These are phyloP conservation scores for Cordilura impudica DNA, from an alignment of 2,888 invertebrate genomes.

Conservation along the genomic window DNA sequence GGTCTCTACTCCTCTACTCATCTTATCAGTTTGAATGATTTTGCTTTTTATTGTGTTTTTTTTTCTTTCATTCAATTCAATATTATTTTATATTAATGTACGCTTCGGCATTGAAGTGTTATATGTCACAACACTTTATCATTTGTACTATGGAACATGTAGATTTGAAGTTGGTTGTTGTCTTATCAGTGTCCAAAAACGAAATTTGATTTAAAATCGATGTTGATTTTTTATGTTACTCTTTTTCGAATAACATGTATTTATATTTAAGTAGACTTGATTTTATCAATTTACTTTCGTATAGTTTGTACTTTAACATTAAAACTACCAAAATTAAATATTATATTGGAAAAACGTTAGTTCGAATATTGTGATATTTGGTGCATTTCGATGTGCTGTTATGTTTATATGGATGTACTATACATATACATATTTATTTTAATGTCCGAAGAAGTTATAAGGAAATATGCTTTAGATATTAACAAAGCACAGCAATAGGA, in stretches of 20 bases:
- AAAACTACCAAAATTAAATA: neutral
- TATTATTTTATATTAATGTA: neutral
- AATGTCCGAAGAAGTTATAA: no score
- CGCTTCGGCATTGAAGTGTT: constrained; percentile 20
- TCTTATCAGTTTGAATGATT: neutral
- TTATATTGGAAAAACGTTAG: neutral
- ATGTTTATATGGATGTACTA: no score
- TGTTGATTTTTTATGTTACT: neutral
- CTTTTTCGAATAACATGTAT: neutral
- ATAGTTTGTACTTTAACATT: neutral
- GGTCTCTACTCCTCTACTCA: neutral
- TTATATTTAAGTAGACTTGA: neutral
- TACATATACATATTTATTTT: no score
- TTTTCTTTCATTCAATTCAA: neutral
- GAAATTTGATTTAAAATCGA: constrained; percentile 4
- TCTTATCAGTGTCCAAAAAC: constrained; percentile 13
- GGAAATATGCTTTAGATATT: no score
- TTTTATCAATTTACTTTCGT: constrained; percentile 29
- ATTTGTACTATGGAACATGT: neutral
- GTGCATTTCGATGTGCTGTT: no score
- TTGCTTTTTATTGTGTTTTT: neutral
- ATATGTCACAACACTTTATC: neutral
- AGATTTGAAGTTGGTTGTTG: neutral
- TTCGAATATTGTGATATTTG: no score
- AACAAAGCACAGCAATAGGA: no score